A percentile compares a stretch with the other conserved stretches of the same genome.
Conservation (phyloP, 2,113 vertebrate species). For the Anthoscopus minutus region DNA sequence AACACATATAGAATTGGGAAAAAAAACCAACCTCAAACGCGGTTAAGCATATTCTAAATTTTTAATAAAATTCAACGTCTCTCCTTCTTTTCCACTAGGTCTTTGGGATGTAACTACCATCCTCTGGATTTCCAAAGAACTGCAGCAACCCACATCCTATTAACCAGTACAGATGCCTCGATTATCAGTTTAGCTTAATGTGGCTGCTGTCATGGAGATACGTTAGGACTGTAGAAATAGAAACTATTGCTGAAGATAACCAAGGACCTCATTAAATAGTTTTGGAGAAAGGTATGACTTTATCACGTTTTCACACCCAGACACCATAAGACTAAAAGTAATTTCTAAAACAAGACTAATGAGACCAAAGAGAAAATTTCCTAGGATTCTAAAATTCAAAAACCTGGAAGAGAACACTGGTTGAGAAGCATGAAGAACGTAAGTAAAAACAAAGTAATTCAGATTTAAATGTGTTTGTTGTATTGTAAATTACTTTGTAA, state of each 20-base stretch:
- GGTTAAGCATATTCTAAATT: background rate
- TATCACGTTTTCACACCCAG: background rate
- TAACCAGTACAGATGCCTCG: background rate
- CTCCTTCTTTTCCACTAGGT: background rate
- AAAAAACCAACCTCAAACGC: background rate
- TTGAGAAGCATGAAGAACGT: background rate
- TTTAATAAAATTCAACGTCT: background rate
- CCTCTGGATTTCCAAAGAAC: background rate
- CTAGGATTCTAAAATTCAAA: background rate
- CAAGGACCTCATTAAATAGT: background rate
- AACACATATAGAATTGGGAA: background rate
- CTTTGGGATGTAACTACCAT: background rate
- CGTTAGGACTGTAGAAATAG: background rate
- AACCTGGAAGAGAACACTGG: background rate
- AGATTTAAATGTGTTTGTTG: background rate
- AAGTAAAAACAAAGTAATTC: background rate
- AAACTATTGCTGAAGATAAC: background rate
- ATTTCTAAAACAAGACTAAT: background rate
- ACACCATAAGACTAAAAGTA: background rate
- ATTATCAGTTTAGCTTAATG: background rate
- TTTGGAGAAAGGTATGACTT: background rate
- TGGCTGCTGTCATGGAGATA: background rate
- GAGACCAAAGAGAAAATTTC: background rate
- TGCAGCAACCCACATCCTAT: background rate
- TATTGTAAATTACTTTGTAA: background rate